Conservation (phyloP, 1,140 invertebrate species). For the Triops longicaudatus region DNA sequence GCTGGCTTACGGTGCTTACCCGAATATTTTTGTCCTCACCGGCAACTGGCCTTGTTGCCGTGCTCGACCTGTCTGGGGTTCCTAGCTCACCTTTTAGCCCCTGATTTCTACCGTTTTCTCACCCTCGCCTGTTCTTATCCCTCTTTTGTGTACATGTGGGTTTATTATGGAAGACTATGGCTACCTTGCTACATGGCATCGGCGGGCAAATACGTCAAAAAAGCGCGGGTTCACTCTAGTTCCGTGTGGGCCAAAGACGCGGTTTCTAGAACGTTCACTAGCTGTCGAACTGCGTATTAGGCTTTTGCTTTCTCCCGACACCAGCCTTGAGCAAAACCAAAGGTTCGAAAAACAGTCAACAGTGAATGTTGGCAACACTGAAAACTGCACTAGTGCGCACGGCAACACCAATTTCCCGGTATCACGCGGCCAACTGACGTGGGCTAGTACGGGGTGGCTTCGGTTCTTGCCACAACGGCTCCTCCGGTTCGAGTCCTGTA, state of each 20-base stretch:
- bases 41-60: not conserved
- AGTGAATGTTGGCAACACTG: not conserved
- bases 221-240: too few species aligned
- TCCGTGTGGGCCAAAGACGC: too few species aligned
- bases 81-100: not conserved
- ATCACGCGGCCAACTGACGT: not conserved
- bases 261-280: too few species aligned
- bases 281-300: too few species aligned
- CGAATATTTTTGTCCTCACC: slow-evolving; percentile 2
- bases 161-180: too few species aligned
- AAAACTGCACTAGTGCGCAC: not conserved
- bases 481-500: not conserved
- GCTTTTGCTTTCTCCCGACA: too few species aligned
- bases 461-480: not conserved
- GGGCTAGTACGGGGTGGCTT: not conserved
- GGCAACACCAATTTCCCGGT: not conserved
- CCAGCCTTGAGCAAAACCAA: too few species aligned
- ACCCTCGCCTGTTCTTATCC: too few species aligned
- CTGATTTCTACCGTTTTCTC: not conserved
- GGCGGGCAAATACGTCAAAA: too few species aligned
- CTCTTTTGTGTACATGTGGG: too few species aligned
- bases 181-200: too few species aligned
- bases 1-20: not conserved
- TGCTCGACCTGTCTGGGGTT: not conserved
- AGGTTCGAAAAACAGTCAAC: too few species aligned